Base-by-base conservation (phyloP, 2,113 vertebrate genomes). In the Carassius gibelio region DNA sequence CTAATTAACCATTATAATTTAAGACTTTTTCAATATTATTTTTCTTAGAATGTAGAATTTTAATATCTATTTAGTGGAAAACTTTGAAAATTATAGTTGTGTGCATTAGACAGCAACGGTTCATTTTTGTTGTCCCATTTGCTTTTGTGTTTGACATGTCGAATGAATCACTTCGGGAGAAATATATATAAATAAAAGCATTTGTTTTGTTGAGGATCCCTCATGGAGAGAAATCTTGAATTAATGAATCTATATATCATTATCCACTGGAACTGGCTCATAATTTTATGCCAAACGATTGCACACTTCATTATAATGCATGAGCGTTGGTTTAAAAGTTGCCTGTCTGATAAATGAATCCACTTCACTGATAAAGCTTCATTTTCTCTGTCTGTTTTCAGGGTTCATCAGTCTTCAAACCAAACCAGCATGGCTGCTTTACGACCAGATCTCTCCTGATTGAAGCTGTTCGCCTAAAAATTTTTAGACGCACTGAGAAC, bases 301-400 rank as follows among this genome's bases (percentile, higher is more conserved):
- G 64, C 79, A 81, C 79, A 36, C 79, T 68, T 81, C 9, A 81
- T 81, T 81, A 36, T 19, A 17, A 68, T 81, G 79, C 79, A 52
- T 36, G 62, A 68, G 64, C 0, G 15, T 9, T 52, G 15, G 48
- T 30, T 76, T 52, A 76, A 76, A 76, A 76, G 45, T 52, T 50
- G 45, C 45, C 13, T 15, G 74, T 64, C 38, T 64, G 14, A 83
- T 19, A 13, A 68, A 55, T 86, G 9, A n/a, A 52, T 6, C 13
- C 55, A 74, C 36, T 74, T 38, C 36, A 8, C 36, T 87, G 76
- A 64, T 59, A 52, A 61, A 57, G 38, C 15, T 61, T 30, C 55
- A 61, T 66, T 75, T 36, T 82, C 21, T 76, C 26, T 76, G 14
- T 76, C 34, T 82, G 52, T 85, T 81, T 77, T 38, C 48, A 61